These are phyloP conservation scores for Myotis davidii DNA, from an alignment of 2,113 vertebrate species.

Conservation along the genomic window DNA sequence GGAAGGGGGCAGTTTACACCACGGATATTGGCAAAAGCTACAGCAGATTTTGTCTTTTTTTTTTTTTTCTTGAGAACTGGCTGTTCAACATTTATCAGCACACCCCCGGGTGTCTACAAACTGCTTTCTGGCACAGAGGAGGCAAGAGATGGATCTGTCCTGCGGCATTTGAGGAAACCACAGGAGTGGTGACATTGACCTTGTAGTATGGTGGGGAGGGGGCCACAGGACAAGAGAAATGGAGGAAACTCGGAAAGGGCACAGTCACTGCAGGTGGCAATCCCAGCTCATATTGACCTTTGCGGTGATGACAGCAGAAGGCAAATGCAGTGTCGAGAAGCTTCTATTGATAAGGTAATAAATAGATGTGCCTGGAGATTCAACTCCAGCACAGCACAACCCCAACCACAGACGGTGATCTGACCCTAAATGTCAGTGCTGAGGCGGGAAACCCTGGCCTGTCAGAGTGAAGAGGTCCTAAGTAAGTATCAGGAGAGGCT, in stretches of 20 bases:
- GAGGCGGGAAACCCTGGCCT: neutral
- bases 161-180: neutral
- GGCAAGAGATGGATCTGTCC: neutral
- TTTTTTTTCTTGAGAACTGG: neutral
- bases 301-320: neutral
- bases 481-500: neutral
- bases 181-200: slow-evolving; percentile 39
- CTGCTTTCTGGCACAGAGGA: neutral
- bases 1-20: neutral
- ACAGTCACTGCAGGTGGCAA: neutral
- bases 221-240: slow-evolving; percentile 22
- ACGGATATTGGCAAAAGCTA: neutral
- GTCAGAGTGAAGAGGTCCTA: neutral
- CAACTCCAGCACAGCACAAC: neutral
- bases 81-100: slow-evolving; percentile 14
- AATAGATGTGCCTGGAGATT: neutral
- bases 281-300: neutral
- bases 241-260: slow-evolving; percentile 1
- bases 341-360: neutral
- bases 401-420: neutral
- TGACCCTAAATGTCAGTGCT: neutral
- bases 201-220: neutral
- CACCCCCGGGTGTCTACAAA: neutral
- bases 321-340: neutral
- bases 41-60: neutral